phyloP scores from a whole-genome alignment of 2,113 vertebrate species.

The Rhinopomastus cyanomelas region DNA sequence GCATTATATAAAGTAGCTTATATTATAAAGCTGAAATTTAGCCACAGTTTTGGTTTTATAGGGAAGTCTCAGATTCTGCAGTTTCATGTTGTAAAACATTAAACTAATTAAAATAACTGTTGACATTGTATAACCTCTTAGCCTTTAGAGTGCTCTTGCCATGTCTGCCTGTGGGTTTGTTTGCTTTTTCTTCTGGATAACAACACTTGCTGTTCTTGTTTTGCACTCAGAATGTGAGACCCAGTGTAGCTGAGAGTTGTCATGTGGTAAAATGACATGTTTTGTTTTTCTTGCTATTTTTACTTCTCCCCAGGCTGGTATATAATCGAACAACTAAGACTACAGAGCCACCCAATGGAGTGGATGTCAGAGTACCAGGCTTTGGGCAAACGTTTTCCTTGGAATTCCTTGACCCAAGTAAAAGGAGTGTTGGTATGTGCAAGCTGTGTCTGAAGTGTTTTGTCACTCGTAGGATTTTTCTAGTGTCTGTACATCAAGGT shows the following conservation, averaged over 20 bases:
- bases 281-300: neutral
- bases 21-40: neutral
- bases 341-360: slow-evolving; percentile 86
- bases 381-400: slow-evolving; percentile 90
- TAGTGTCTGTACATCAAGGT: neutral
- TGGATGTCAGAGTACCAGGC: slow-evolving; percentile 88
- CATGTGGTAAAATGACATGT: neutral
- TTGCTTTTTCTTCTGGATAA: neutral
- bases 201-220: slow-evolving; percentile 34
- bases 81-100: neutral
- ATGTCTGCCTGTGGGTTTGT: neutral
- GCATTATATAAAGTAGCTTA: neutral
- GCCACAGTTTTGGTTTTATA: neutral
- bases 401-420: slow-evolving; percentile 96
- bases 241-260: neutral
- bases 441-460: neutral
- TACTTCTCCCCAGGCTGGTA: slow-evolving; percentile 76
- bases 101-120: neutral
- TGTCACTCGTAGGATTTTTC: neutral
- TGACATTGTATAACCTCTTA: neutral
- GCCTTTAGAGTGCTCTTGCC: neutral
- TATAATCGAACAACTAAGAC: slow-evolving; percentile 87
- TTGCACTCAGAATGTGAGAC: neutral
- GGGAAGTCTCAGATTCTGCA: neutral
- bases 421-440: slow-evolving; percentile 87